Evolutionary conservation across 2,797 vertebrate genomes (phyloP).

Genomic region (Neopelma chrysocephalum): DNA sequence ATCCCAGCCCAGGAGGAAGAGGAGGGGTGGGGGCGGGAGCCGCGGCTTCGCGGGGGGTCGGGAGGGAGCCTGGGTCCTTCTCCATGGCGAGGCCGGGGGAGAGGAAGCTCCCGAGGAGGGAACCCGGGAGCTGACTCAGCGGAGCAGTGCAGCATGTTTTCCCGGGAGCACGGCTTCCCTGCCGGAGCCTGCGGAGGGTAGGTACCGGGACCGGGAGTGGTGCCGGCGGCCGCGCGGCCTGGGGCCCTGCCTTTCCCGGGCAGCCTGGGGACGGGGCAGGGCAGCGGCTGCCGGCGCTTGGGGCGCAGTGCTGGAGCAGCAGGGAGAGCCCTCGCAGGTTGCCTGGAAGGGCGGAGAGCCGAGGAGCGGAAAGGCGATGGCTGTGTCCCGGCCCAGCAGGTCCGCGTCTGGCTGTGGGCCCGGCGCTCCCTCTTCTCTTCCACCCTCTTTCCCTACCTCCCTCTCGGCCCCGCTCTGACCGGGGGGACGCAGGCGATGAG

Average conservation of each 20-base stretch:
- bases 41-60: not conserved
- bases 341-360: not conserved
- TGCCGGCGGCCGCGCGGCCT: not conserved
- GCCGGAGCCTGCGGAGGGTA: conserved; percentile 48
- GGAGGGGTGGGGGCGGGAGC: not conserved
- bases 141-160: conserved; percentile 34
- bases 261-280: not conserved
- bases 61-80: not conserved
- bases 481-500: not conserved
- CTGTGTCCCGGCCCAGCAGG: not conserved
- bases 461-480: not conserved
- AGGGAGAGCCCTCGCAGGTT: not conserved
- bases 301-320: not conserved
- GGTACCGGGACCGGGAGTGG: not conserved
- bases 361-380: not conserved
- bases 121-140: not conserved
- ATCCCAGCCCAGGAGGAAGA: not conserved
- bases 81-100: not conserved
- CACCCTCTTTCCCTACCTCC: accelerated
- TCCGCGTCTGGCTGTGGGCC: not conserved
- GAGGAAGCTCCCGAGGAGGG: not conserved
- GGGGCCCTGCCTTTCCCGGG: not conserved
- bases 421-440: not conserved
- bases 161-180: conserved; percentile 24
- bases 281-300: not conserved